phyloP scores from a whole-genome alignment of 2,888 invertebrate species.

The Myathropa florea region DNA sequence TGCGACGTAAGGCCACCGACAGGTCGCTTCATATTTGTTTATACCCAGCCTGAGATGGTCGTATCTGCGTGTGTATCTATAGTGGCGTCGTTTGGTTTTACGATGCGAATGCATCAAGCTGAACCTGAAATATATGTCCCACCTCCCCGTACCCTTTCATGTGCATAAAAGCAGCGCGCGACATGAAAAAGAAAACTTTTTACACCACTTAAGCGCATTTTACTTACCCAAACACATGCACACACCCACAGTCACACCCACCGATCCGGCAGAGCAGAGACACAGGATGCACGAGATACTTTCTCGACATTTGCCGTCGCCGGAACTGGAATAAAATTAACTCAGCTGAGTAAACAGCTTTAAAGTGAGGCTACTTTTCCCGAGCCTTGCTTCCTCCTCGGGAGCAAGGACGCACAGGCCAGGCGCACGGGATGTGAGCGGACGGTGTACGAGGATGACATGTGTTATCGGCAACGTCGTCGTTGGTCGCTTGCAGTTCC shows the following conservation, averaged over 20 bases:
- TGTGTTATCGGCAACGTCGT: slow-evolving; percentile 51
- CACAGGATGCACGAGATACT: not conserved
- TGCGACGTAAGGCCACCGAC: no score
- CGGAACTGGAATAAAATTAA: slow-evolving; percentile 63
- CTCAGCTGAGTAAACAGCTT: slow-evolving; percentile 71
- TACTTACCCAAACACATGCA: slow-evolving; percentile 22
- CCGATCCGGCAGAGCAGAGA: not conserved
- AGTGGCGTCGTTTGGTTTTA: slow-evolving; percentile 38
- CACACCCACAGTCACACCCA: not conserved
- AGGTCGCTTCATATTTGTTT: slow-evolving; percentile 39
- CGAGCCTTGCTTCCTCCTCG: slow-evolving; percentile 10
- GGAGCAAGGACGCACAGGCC: not conserved
- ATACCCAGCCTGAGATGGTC: slow-evolving; percentile 2
- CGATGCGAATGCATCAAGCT: slow-evolving; percentile 67
- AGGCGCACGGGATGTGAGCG: not conserved
- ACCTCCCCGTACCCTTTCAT: not conserved
- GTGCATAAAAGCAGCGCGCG: slow-evolving; percentile 36
- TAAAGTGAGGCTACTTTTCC: slow-evolving; percentile 61
- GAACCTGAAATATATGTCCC: slow-evolving; percentile 28
- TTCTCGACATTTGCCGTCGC: slow-evolving; percentile 17
- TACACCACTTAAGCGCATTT: slow-evolving; percentile 45
- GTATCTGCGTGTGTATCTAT: slow-evolving; percentile 7
- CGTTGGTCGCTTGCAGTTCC: slow-evolving; percentile 44
- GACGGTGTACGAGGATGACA: slow-evolving; percentile 31
- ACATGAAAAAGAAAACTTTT: slow-evolving; percentile 50